A percentile compares a stretch with the other conserved stretches of the same genome.
These are phyloP conservation scores for Zygaena filipendulae DNA, from an alignment of 2,888 invertebrate species.

Conservation along the genomic window DNA sequence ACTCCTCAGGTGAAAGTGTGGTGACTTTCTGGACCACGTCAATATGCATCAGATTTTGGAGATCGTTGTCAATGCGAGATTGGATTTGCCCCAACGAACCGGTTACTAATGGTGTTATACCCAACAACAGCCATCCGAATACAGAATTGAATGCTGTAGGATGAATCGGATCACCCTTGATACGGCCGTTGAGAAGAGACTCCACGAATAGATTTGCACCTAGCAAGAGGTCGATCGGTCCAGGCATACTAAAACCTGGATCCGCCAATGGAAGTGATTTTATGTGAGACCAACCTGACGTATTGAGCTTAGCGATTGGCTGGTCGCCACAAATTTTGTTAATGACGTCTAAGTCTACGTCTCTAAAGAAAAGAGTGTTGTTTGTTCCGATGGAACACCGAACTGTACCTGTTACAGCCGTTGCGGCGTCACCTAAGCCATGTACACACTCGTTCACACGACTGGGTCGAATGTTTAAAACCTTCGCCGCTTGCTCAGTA, in stretches of 20 bases:
- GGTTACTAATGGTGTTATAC: constrained; percentile 1
- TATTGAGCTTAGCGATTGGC: constrained; percentile 10
- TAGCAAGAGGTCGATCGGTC: constrained; percentile 11
- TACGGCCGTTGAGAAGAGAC: constrained; percentile 1
- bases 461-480: constrained; percentile 1
- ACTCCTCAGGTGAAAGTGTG: constrained; percentile 1
- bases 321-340: constrained; percentile 7
- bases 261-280: constrained; percentile 11
- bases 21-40: no score
- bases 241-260: constrained; percentile 10
- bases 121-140: constrained; percentile 9
- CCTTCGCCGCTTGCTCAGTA: constrained; percentile 4
- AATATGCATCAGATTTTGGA: no score
- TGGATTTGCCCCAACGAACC: neutral
- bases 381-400: constrained; percentile 1
- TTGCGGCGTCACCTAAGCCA: constrained; percentile 3
- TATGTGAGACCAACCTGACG: constrained; percentile 6
- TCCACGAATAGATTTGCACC: constrained; percentile 10
- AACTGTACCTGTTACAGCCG: constrained; percentile 1
- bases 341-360: constrained; percentile 2
- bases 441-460: neutral
- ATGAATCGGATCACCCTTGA: constrained; percentile 4
- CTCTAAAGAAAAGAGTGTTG: constrained; percentile 1
- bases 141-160: constrained; percentile 8
- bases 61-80: constrained; percentile 3